A percentile compares a stretch with the other conserved stretches of the same genome.
Conservation (phyloP, 2,888 invertebrate genomes). For the Lysandra bellargus region DNA sequence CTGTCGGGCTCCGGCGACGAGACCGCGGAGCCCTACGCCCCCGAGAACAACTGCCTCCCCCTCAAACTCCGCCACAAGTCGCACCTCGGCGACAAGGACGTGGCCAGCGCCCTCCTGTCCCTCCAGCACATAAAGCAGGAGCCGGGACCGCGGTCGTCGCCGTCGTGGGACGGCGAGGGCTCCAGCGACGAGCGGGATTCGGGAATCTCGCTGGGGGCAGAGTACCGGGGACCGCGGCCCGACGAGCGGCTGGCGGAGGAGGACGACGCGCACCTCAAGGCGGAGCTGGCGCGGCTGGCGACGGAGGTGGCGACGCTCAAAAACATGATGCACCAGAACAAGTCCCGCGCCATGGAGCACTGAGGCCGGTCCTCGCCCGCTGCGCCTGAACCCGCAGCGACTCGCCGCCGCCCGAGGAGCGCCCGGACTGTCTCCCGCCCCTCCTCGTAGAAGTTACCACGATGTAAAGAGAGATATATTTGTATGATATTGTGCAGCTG, state of each 20-base stretch:
- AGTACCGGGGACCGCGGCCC: conserved; percentile 76
- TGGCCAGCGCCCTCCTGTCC: conserved; percentile 90
- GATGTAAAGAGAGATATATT: conserved; percentile 72
- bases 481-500: conserved; percentile 75
- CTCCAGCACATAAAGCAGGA: conserved; percentile 93
- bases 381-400: conserved; percentile 43
- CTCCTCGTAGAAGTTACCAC: conserved; percentile 74
- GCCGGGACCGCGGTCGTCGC: conserved; percentile 88
- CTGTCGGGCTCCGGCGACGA: conserved; percentile 83
- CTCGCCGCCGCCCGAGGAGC: conserved; percentile 38
- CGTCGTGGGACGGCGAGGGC: conserved; percentile 93
- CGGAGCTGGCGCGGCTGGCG: conserved; percentile 92
- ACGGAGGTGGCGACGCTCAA: conserved; percentile 95
- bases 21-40: conserved; percentile 76
- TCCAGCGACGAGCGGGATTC: conserved; percentile 95
- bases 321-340: conserved; percentile 87
- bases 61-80: conserved; percentile 95
- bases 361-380: conserved; percentile 60
- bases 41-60: conserved; percentile 89
- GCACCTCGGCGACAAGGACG: conserved; percentile 93
- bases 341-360: conserved; percentile 71
- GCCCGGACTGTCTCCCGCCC: conserved; percentile 70
- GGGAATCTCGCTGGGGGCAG: conserved; percentile 90
- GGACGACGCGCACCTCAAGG: conserved; percentile 88
- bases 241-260: conserved; percentile 75